Evolutionary conservation across 2,113 vertebrate species (phyloP).

Genomic region (Drymodes brunneopygia): DNA sequence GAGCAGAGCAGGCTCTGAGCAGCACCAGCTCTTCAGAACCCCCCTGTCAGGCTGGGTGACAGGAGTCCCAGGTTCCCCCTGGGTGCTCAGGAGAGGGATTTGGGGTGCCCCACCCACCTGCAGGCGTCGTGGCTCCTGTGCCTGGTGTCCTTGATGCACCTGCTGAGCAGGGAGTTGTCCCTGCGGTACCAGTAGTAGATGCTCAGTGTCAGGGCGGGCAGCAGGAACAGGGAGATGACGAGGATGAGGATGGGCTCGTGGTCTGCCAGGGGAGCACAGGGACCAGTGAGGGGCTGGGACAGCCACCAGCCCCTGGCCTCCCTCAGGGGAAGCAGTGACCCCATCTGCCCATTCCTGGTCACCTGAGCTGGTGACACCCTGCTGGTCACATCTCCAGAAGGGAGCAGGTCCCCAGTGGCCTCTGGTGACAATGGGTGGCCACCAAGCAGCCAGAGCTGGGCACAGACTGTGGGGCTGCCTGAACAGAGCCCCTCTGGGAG

Average conservation of each 20-base stretch:
- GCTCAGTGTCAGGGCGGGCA: slow-evolving; percentile 70
- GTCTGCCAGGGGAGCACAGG: slow-evolving; percentile 61
- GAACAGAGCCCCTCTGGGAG: not conserved
- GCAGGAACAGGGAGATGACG: slow-evolving; percentile 80
- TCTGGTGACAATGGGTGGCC: not conserved
- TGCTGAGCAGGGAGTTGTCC: slow-evolving; percentile 72
- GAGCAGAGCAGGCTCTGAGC: not conserved
- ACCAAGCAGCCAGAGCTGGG: not conserved
- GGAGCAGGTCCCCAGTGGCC: accelerated
- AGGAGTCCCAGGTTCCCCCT: accelerated
- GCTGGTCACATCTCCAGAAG: not conserved
- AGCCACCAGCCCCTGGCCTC: not conserved
- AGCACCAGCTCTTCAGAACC: not conserved
- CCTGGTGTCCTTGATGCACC: slow-evolving; percentile 71
- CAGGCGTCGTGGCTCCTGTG: slow-evolving; percentile 53
- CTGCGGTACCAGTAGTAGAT: slow-evolving; percentile 80
- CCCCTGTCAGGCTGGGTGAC: not conserved
- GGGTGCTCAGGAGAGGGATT: not conserved
- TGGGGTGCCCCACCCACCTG: slow-evolving; percentile 9
- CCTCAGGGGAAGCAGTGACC: accelerated
- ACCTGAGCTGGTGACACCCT: not conserved
- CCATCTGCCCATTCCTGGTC: not conserved
- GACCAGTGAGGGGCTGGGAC: not conserved
- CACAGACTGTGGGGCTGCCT: not conserved
- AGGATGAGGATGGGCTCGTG: slow-evolving; percentile 72